Evolutionary conservation across 2,113 vertebrate species (phyloP).

Genomic region (Corydoras maculifer): DNA sequence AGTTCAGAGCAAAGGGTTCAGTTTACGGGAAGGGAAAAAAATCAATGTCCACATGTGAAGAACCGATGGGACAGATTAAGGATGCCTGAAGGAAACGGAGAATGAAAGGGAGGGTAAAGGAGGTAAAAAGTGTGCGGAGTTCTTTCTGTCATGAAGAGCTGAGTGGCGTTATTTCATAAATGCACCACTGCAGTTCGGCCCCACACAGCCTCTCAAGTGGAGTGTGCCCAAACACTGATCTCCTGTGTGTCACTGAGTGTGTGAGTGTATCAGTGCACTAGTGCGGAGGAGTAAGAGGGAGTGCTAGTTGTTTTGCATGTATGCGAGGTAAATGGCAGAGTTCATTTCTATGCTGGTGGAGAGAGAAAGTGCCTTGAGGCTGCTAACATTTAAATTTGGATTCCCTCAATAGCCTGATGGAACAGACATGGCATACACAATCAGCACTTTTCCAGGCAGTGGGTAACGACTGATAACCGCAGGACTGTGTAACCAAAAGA

Average conservation of each 20-base stretch:
- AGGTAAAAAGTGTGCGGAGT: neutral
- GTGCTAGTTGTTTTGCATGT: conserved; percentile 24
- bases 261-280: neutral
- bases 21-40: neutral
- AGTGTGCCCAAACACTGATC: conserved; percentile 29
- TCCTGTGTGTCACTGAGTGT: conserved; percentile 11
- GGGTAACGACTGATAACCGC: no score
- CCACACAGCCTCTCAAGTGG: conserved; percentile 13
- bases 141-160: neutral
- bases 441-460: neutral
- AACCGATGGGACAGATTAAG: conserved; percentile 16
- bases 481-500: no score
- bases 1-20: conserved; percentile 10
- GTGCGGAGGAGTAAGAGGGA: neutral
- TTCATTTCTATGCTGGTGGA: conserved; percentile 19
- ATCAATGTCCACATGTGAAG: neutral
- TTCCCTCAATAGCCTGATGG: conserved; percentile 2
- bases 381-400: neutral
- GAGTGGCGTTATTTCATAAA: conserved; percentile 26
- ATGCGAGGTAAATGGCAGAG: conserved; percentile 23
- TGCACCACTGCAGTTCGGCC: conserved; percentile 11
- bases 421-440: conserved; percentile 8
- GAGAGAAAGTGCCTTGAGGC: conserved; percentile 14
- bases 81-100: neutral
- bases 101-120: neutral